A percentile compares a stretch with the other conserved stretches of the same genome.
These are phyloP conservation scores for Psix sp. DNA, from an alignment of 1,140 invertebrate genomes.

Conservation along the genomic window DNA sequence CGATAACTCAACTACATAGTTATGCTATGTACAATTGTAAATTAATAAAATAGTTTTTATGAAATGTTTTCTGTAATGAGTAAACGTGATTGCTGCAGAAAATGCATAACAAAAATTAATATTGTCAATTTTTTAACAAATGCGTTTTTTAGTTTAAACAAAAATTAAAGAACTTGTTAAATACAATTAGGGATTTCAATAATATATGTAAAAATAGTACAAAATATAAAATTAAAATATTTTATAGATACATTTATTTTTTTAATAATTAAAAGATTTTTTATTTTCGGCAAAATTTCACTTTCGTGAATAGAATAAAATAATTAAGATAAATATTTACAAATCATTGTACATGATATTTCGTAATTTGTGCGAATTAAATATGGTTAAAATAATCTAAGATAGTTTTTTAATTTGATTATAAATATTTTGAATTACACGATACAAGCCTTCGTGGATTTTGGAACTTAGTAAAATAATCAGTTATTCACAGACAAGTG, in stretches of 20 bases:
- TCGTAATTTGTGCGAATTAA: too few relatives aligned
- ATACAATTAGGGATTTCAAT: slow-evolving; percentile 47
- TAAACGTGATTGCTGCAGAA: slow-evolving; percentile 2
- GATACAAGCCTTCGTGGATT: slow-evolving; percentile 26
- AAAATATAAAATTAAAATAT: slow-evolving; percentile 26
- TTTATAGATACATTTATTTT: slow-evolving; percentile 46
- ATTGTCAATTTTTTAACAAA: slow-evolving; percentile 16
- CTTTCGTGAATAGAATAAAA: slow-evolving; percentile 10
- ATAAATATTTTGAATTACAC: slow-evolving; percentile 22
- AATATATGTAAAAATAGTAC: slow-evolving; percentile 31
- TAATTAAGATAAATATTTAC: slow-evolving; percentile 21
- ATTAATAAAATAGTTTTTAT: background rate
- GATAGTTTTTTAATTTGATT: slow-evolving; percentile 2
- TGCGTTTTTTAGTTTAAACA: slow-evolving; percentile 8
- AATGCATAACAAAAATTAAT: background rate
- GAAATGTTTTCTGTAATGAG: slow-evolving; percentile 6
- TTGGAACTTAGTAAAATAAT: slow-evolving; percentile 30
- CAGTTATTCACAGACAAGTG: slow-evolving; percentile 27
- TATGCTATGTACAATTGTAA: slow-evolving; percentile 12
- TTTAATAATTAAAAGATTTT: slow-evolving; percentile 19
- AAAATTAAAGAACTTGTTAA: slow-evolving; percentile 8
- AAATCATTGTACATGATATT: too few relatives aligned
- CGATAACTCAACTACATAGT: slow-evolving; percentile 2
- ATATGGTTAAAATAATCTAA: too few relatives aligned
- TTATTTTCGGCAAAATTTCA: slow-evolving; percentile 15